Conservation (phyloP, 2,888 invertebrate species). For the Agonopterix subpropinquella region DNA sequence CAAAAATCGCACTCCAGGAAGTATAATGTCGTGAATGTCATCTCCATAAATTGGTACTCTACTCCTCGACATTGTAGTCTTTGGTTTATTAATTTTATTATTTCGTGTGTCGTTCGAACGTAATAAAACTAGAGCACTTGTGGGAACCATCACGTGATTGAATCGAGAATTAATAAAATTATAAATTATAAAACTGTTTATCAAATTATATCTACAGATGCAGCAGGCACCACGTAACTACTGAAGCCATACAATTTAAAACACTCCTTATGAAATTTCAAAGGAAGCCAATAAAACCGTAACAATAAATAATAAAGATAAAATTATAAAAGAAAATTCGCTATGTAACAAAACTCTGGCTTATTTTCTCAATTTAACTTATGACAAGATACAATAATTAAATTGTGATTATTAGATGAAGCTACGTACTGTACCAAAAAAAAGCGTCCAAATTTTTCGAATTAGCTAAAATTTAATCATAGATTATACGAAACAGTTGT, state of each 20-base stretch:
- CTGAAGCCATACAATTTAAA: not conserved
- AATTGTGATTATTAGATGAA: slow-evolving; percentile 56
- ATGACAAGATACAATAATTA: slow-evolving; percentile 66
- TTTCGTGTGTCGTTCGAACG: too few species aligned
- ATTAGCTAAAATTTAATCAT: slow-evolving; percentile 43
- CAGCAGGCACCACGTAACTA: slow-evolving; percentile 6
- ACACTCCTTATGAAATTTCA: slow-evolving; percentile 7
- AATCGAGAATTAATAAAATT: too few species aligned
- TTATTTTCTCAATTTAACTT: slow-evolving; percentile 30
- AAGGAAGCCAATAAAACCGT: slow-evolving; percentile 17
- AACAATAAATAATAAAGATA: slow-evolving; percentile 16
- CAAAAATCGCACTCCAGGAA: too few species aligned
- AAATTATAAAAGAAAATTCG: not conserved
- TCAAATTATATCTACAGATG: slow-evolving; percentile 9
- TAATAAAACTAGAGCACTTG: too few species aligned
- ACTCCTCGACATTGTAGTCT: too few species aligned
- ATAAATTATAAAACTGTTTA: not conserved
- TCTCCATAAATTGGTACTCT: too few species aligned
- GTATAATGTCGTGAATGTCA: too few species aligned
- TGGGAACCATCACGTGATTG: too few species aligned
- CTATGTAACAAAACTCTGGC: slow-evolving; percentile 16
- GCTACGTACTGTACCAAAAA: slow-evolving; percentile 50
- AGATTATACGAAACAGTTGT: slow-evolving; percentile 17
- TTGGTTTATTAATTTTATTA: too few species aligned
- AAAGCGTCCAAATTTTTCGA: slow-evolving; percentile 65